Base-by-base conservation (phyloP, 2,113 vertebrate genomes). In the Ovis canadensis region DNA sequence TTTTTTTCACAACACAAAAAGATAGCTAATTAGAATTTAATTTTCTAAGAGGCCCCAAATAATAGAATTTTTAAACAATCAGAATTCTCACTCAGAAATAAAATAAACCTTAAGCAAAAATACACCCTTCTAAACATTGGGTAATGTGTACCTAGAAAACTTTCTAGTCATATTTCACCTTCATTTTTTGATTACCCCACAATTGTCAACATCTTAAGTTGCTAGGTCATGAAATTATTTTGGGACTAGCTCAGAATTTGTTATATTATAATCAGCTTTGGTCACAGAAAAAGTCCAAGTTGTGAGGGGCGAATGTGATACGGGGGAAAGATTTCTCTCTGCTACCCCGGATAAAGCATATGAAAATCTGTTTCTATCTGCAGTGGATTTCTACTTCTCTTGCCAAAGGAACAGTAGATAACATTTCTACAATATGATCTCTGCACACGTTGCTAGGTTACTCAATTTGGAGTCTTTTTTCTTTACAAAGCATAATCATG, bases 361-460 rank as follows among this genome's bases (percentile, higher is more conserved):
- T 71, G 36, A 88, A 92, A 90, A n/a, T 43, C 50, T 57, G 14
- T 57, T 80, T 88, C 45, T 74, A 1, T 94, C n/a, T 50, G 13
- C 31, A 19, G 50, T n/a, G 8, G 60, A 92, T 88, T 87, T 54
- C 10, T 81, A 40, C 36, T 88, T 33, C 64, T 93, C 59, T 93
- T 95, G 57, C 80, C 92, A 60, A 77, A 91, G 45, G 87, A 86
- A 81, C 87, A 86, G n/a, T 25, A 88, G 54, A 45, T 27, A 27
- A 43, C 45, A n/a, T 91, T 96, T 96, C 43, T 85, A 57, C 89
- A 93, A 71, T 86, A 57, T 4, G 2, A 86, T 80, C 64, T 94
- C 57, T 83, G 9, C 86, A 36, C 57, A 62, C 0, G 21, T 98
- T 98, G 92, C 81, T 91, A 97, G 84, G 88, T 90, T 97, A 91